These are phyloP conservation scores for Aphidius gifuensis DNA, from an alignment of 1,140 invertebrate genomes.

Conservation along the genomic window DNA sequence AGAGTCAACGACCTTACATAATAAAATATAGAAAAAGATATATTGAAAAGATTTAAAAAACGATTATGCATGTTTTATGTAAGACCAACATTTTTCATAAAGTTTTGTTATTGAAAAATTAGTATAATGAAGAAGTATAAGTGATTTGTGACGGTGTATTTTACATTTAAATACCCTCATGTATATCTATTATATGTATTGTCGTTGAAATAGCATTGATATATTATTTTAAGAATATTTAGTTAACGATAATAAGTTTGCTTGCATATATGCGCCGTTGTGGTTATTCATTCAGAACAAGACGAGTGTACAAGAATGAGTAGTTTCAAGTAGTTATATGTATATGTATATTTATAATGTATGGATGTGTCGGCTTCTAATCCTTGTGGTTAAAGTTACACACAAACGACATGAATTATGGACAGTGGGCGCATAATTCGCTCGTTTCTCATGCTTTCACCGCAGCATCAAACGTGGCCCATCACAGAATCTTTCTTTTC, in stretches of 20 bases:
- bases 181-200: conserved; percentile 12
- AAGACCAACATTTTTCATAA: not conserved
- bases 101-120: too few species aligned
- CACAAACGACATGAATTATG: conserved; percentile 34
- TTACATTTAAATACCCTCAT: conserved; percentile 19
- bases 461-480: conserved; percentile 10
- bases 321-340: too few species aligned
- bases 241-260: conserved; percentile 11
- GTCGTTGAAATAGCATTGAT: conserved; percentile 7
- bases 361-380: conserved; percentile 24
- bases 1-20: too few species aligned
- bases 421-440: conserved; percentile 40
- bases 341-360: not conserved
- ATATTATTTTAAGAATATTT: conserved; percentile 12
- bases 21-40: too few species aligned
- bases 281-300: not conserved
- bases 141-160: conserved; percentile 20
- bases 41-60: too few species aligned
- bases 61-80: too few species aligned
- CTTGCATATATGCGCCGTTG: not conserved
- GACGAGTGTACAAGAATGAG: too few species aligned
- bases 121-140: too few species aligned
- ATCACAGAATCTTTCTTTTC: conserved; percentile 12
- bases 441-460: conserved; percentile 42
- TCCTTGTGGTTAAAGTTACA: conserved; percentile 26